Conservation (phyloP, 2,888 invertebrate species). For the Pristionchus fissidentatus region DNA sequence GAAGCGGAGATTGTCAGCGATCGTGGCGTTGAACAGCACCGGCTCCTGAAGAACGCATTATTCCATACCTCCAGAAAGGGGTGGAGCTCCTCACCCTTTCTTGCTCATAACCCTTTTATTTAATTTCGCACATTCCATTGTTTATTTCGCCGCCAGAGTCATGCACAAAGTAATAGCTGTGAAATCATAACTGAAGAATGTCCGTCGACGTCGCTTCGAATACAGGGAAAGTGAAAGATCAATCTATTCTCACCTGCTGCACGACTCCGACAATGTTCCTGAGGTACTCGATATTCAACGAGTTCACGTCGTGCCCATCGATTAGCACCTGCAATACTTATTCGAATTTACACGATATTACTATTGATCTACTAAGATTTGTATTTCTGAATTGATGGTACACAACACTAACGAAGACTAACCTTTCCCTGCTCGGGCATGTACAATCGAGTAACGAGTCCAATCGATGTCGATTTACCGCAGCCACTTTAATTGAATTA, state of each 20-base stretch:
- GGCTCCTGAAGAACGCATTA: slow-evolving; percentile 64
- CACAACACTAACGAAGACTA: not conserved
- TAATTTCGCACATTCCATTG: not conserved
- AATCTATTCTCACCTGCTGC: slow-evolving; percentile 64
- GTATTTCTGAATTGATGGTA: not conserved
- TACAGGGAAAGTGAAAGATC: too few relatives aligned
- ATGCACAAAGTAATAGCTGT: too few relatives aligned
- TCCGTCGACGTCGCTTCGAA: too few relatives aligned
- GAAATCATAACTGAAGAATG: too few relatives aligned
- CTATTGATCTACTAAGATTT: not conserved
- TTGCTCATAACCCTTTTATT: not conserved
- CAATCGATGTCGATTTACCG: slow-evolving; percentile 65
- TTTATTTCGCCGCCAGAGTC: too few relatives aligned
- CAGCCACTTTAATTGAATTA: slow-evolving; percentile 55
- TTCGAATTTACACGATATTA: not conserved
- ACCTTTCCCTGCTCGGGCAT: slow-evolving; percentile 59
- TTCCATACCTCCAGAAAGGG: too few relatives aligned
- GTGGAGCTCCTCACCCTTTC: not conserved
- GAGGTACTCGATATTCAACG: slow-evolving; percentile 65
- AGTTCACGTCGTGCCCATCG: slow-evolving; percentile 65
- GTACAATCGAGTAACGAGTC: slow-evolving; percentile 61
- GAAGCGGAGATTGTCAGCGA: slow-evolving; percentile 60
- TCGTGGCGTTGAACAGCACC: slow-evolving; percentile 66
- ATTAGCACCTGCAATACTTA: slow-evolving; percentile 51
- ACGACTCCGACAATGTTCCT: slow-evolving; percentile 68